Evolutionary conservation across 2,797 vertebrate species (phyloP).

Genomic region (Phalanger gymnotis): DNA sequence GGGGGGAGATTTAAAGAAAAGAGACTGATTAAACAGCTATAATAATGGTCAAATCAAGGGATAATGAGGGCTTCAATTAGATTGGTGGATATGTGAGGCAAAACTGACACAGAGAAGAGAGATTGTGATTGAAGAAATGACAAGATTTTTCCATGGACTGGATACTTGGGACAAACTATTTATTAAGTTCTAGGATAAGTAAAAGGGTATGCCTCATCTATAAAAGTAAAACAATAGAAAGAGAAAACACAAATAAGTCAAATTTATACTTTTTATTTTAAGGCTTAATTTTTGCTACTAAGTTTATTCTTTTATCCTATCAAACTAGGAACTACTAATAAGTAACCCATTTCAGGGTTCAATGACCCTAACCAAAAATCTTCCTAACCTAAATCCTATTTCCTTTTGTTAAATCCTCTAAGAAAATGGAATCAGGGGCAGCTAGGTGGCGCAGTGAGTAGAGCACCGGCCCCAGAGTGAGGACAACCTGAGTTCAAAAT

Average conservation of each 20-base stretch:
- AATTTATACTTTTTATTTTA: not conserved
- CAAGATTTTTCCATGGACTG: not conserved
- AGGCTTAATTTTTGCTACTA: conserved; percentile 12
- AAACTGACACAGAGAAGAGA: not conserved
- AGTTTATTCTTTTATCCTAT: not conserved
- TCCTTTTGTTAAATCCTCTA: conserved; percentile 21
- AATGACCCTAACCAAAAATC: conserved; percentile 9
- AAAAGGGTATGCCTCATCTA: not conserved
- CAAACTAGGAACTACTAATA: not conserved
- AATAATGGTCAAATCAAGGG: no score
- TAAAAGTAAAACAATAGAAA: not conserved
- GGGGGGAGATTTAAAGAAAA: no score
- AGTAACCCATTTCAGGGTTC: not conserved
- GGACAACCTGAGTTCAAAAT: no score
- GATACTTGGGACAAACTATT: not conserved
- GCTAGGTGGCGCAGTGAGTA: not conserved
- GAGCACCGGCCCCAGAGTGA: not conserved
- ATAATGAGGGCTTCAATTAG: no score
- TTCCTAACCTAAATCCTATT: conserved; percentile 7
- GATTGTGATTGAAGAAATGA: not conserved
- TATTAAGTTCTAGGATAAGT: not conserved
- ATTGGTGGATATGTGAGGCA: not conserved
- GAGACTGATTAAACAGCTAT: no score
- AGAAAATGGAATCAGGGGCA: not conserved
- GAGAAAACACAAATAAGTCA: not conserved